These are phyloP conservation scores for Harlomillsia oculata DNA, from an alignment of 1,140 invertebrate genomes.

Conservation along the genomic window DNA sequence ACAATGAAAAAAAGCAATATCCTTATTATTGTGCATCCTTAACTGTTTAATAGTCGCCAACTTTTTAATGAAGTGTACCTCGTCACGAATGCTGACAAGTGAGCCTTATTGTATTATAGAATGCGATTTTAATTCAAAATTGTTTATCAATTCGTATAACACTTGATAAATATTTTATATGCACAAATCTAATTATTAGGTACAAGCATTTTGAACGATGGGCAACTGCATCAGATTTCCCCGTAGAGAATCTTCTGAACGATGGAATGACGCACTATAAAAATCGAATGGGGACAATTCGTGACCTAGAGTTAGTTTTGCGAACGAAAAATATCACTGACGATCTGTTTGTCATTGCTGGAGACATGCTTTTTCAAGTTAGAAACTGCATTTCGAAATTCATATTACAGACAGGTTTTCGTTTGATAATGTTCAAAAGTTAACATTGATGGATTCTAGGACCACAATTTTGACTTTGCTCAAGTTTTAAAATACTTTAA, in stretches of 20 bases:
- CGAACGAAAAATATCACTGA: constrained; percentile 34
- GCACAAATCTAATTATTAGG: constrained; percentile 8
- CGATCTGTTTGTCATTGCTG: constrained; percentile 37
- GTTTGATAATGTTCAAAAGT: no score
- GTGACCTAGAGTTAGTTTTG: constrained; percentile 36
- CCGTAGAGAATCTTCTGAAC: constrained; percentile 38
- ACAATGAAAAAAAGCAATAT: neutral
- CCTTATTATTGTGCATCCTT: neutral
- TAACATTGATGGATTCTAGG: no score
- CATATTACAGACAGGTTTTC: neutral
- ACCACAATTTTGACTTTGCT: constrained; percentile 36
- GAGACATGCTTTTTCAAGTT: constrained; percentile 39
- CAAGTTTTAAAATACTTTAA: constrained; percentile 38
- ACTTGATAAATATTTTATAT: neutral
- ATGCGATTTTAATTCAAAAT: neutral
- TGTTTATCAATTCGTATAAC: no score
- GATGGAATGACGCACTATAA: constrained; percentile 36
- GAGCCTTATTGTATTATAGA: neutral
- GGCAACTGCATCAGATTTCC: constrained; percentile 39
- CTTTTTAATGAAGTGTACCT: constrained; percentile 37
- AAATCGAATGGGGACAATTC: constrained; percentile 36
- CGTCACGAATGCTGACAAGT: constrained; percentile 39
- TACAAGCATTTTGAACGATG: constrained; percentile 40
- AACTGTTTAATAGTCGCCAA: constrained; percentile 36
- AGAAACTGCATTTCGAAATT: neutral